Conservation (phyloP, 2,888 invertebrate genomes). For the Asteroscopus sphinx region DNA sequence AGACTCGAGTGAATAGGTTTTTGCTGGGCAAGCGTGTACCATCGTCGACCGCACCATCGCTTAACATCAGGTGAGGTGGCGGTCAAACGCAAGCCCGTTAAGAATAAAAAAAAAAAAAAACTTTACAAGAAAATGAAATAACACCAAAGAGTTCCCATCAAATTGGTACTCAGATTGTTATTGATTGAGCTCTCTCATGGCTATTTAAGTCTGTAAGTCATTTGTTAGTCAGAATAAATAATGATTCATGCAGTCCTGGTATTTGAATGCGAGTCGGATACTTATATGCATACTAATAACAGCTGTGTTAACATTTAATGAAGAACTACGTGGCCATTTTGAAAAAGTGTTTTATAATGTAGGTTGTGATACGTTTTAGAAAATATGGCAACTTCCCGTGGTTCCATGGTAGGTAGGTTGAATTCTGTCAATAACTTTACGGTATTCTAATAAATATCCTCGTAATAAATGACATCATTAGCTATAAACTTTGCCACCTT, state of each 20-base stretch:
- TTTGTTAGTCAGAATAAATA: constrained; percentile 59
- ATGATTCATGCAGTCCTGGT: constrained; percentile 63
- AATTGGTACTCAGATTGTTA: constrained; percentile 27
- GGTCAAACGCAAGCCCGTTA: too few relatives aligned
- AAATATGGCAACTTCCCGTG: constrained; percentile 10
- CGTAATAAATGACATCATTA: constrained; percentile 30
- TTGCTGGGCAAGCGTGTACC: too few relatives aligned
- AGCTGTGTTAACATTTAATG: constrained; percentile 46
- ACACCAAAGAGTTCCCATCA: constrained; percentile 34
- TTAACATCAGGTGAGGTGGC: too few relatives aligned
- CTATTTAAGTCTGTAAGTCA: constrained; percentile 57
- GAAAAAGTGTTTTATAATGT: constrained; percentile 1
- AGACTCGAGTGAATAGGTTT: too few relatives aligned
- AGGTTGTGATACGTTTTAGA: not conserved
- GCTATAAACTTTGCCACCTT: not conserved
- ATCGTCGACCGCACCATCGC: too few relatives aligned
- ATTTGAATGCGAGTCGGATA: constrained; percentile 42
- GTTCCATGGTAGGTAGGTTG: not conserved
- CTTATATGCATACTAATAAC: constrained; percentile 34
- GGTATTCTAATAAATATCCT: not conserved
- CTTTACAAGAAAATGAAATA: constrained; percentile 8
- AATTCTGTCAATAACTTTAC: not conserved
- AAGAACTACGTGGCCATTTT: constrained; percentile 19
- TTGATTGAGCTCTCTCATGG: constrained; percentile 46
- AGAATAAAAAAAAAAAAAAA: too few relatives aligned